These are phyloP conservation scores for Pterocles orientalis DNA, from an alignment of 2,113 vertebrate species.

Conservation along the genomic window DNA sequence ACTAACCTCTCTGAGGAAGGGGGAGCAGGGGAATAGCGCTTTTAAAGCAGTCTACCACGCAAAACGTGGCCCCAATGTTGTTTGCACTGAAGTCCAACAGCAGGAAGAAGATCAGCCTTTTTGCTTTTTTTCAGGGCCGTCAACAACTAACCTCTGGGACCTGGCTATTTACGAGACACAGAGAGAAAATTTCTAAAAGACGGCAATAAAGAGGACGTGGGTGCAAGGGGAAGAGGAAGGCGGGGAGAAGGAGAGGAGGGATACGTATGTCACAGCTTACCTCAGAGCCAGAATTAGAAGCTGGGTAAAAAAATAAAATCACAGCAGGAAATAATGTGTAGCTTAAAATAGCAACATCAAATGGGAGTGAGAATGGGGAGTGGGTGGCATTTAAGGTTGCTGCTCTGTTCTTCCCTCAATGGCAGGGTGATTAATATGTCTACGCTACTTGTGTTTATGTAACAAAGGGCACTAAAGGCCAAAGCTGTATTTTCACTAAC, in stretches of 20 bases:
- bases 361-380: constrained; percentile 76
- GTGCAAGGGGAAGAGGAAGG: constrained; percentile 42
- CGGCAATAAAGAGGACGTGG: constrained; percentile 31
- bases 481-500: constrained; percentile 46
- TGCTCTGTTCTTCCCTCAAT: constrained; percentile 71
- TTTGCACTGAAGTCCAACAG: not conserved
- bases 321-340: constrained; percentile 83
- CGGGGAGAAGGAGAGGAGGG: constrained; percentile 62
- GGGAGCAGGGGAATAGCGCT: not conserved
- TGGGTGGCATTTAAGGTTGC: constrained; percentile 76
- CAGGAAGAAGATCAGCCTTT: not conserved
- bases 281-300: constrained; percentile 85
- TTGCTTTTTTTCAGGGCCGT: not conserved
- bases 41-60: not conserved
- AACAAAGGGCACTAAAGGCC: constrained; percentile 68
- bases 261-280: constrained; percentile 81
- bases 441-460: constrained; percentile 59
- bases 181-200: constrained; percentile 10
- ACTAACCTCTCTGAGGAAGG: not conserved
- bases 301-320: constrained; percentile 77
- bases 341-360: constrained; percentile 79
- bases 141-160: constrained; percentile 1
- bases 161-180: not conserved
- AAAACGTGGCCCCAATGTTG: not conserved
- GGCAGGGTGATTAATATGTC: constrained; percentile 70